Conservation (phyloP, 2,888 invertebrate genomes). For the Brenthis ino region DNA sequence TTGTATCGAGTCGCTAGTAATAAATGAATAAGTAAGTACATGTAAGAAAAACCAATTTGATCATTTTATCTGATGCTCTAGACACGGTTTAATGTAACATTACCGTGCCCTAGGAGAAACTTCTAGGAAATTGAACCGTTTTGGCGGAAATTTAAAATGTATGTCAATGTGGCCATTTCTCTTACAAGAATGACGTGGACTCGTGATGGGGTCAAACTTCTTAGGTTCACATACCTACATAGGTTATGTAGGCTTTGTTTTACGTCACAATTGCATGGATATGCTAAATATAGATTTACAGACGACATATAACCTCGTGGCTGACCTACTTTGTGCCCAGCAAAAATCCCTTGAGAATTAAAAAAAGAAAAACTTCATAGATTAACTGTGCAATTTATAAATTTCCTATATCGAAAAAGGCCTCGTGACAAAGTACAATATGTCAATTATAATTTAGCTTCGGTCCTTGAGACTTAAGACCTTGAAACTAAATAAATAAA, state of each 20-base stretch:
- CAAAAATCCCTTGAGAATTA: slow-evolving; percentile 25
- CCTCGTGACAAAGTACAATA: slow-evolving; percentile 19
- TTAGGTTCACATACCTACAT: slow-evolving; percentile 24
- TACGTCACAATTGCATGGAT: slow-evolving; percentile 61
- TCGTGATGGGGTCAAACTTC: slow-evolving; percentile 23
- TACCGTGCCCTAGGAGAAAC: too few species aligned
- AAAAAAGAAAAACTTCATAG: slow-evolving; percentile 15
- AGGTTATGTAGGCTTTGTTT: slow-evolving; percentile 53
- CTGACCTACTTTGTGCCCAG: slow-evolving; percentile 55
- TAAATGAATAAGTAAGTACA: too few species aligned
- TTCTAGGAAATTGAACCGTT: too few species aligned
- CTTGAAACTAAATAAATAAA: slow-evolving; percentile 9
- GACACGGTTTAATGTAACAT: too few species aligned
- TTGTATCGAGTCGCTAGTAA: too few species aligned
- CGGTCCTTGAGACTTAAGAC: slow-evolving; percentile 8
- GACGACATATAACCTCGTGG: slow-evolving; percentile 47
- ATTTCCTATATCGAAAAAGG: neutral
- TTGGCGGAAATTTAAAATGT: too few species aligned
- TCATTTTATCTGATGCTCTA: too few species aligned
- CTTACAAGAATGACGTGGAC: neutral
- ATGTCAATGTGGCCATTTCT: too few species aligned
- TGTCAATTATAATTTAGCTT: slow-evolving; percentile 1
- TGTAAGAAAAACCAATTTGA: too few species aligned
- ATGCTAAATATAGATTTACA: slow-evolving; percentile 59
- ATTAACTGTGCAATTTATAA: slow-evolving; percentile 16